Percentiles rank a stretch among this genome's conserved stretches.
These are phyloP conservation scores for Dinoponera quadriceps DNA, from an alignment of 1,140 invertebrate genomes.

Conservation along the genomic window DNA sequence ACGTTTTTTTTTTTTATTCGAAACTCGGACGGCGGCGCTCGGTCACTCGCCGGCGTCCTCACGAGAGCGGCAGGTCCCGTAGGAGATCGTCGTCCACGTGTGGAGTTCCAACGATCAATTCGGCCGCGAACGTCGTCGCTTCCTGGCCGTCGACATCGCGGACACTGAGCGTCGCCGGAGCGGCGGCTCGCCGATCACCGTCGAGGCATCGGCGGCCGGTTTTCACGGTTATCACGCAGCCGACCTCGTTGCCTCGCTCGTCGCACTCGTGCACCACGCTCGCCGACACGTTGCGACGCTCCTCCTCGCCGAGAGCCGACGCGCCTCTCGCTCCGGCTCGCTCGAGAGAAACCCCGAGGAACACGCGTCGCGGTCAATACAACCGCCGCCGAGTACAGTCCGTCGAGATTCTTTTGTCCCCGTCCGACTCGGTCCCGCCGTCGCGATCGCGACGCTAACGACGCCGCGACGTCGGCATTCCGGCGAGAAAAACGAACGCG, in stretches of 20 bases:
- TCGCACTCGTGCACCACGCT: background rate
- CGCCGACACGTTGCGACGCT: background rate
- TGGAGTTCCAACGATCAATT: background rate
- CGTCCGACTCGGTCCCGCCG: background rate
- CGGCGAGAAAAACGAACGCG: background rate
- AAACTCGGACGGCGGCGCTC: background rate
- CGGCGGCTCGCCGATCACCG: background rate
- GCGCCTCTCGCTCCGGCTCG: background rate
- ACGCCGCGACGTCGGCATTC: background rate
- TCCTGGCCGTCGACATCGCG: slow-evolving; percentile 9
- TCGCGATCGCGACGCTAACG: background rate
- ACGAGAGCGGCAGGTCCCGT: background rate
- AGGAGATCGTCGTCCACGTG: background rate
- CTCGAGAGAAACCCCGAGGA: background rate
- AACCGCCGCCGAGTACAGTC: slow-evolving; percentile 70
- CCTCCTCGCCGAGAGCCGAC: background rate
- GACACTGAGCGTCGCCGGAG: background rate
- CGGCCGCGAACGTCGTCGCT: background rate
- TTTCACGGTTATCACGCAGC: background rate
- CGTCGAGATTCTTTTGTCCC: slow-evolving; percentile 68
- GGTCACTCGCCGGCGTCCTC: background rate
- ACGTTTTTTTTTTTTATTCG: background rate
- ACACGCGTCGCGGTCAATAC: slow-evolving; percentile 76
- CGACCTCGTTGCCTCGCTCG: background rate
- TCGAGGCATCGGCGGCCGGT: background rate